Percentiles rank a stretch among this genome's conserved stretches.
These are phyloP conservation scores for Tokudaia tokunoshimensis DNA, from an alignment of 2,797 vertebrate species.

Conservation along the genomic window DNA sequence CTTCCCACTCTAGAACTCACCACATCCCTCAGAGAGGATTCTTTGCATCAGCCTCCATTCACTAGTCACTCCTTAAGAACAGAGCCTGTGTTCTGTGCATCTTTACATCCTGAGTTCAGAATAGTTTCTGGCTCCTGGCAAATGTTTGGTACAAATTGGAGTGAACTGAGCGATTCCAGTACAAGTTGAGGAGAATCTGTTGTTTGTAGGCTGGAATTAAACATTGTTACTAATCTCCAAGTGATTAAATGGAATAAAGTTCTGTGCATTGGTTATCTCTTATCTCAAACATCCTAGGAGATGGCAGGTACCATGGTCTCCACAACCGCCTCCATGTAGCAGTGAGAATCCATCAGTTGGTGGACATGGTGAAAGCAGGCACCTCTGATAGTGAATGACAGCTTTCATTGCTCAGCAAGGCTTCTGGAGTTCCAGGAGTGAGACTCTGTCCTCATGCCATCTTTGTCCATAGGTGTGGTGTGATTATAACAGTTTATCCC, in stretches of 20 bases:
- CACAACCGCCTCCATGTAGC: not conserved
- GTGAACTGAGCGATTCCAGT: slow-evolving; percentile 19
- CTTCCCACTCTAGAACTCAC: not conserved
- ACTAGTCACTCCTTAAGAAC: slow-evolving; percentile 1
- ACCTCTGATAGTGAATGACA: not conserved
- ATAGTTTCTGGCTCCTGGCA: not conserved
- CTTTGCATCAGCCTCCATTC: not conserved
- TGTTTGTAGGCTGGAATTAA: slow-evolving; percentile 1
- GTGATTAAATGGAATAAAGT: not conserved
- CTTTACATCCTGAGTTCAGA: not conserved
- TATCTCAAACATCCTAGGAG: not conserved
- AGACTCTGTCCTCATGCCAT: not conserved
- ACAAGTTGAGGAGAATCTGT: slow-evolving; percentile 20
- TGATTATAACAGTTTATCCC: not conserved
- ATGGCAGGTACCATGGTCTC: not conserved
- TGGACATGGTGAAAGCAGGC: not conserved
- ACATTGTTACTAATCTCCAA: not conserved
- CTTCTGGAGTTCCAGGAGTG: not conserved
- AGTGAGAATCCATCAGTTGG: not conserved
- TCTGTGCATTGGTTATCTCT: not conserved
- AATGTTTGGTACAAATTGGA: not conserved
- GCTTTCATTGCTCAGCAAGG: not conserved
- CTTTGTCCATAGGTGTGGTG: not conserved
- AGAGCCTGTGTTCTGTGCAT: not conserved
- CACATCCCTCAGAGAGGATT: not conserved